Base-by-base conservation (phyloP, 2,888 invertebrate species). In the Smittia aterrima region DNA sequence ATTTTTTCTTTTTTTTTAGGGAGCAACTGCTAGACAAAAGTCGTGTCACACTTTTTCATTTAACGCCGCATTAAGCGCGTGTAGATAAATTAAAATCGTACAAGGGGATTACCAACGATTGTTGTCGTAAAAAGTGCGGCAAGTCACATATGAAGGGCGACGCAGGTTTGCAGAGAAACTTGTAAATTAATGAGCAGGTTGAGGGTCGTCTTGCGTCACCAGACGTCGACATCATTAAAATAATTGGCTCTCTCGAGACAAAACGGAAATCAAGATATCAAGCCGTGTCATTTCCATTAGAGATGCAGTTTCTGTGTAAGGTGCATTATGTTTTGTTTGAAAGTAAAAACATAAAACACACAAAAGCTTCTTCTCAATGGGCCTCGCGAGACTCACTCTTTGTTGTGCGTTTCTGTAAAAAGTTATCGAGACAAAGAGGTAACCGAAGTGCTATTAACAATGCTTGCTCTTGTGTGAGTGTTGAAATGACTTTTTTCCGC, bases 71-170 rank as follows among this genome's bases (percentile, higher is more conserved):
- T 47, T 47, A 47, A 47, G 9, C 47, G 11, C n/a, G 47, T 47
- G 16, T 2, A 47, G 16, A 47, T n/a, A 11, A 6, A 47, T 47
- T 16, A 47, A 11, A 13, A 11, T 47, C 16, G 47, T 47, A 47
- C 11, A 11, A 47, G 32, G 32, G 32, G 32, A 32, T 32, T 32
- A 32, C 32, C n/a, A n/a, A n/a, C n/a, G n/a, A n/a, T n/a, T n/a
- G n/a, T n/a, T n/a, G n/a, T n/a, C 9, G 6, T 38, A 38, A 38
- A 38, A 7, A 47, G 2, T 11, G 47, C 11, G 16, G 2, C 47
- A n/a, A 47, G n/a, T 32, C 47, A 47, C 47, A 47, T n/a, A 11
- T 47, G 47, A 47, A 47, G 47, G 47, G 47, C 47, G 47, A 47
- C 47, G 47, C 16, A 47, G 2, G 11, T 2, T 47, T 2, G 16